Evolutionary conservation across 2,113 vertebrate species (phyloP).

Genomic region (Hyperoodon ampullatus): DNA sequence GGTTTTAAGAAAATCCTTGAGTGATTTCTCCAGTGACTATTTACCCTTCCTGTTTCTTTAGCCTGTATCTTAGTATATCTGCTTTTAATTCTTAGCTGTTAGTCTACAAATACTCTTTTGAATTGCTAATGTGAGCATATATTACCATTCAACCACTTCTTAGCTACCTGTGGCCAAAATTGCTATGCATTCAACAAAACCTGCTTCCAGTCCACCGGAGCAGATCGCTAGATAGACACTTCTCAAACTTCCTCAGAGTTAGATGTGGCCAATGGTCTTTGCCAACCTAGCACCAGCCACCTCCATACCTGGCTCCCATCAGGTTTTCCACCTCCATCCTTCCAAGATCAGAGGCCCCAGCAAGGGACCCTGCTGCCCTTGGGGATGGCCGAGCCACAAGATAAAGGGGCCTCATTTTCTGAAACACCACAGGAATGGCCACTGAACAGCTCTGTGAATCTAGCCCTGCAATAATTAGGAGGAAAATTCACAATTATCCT

Average conservation of each 20-base stretch:
- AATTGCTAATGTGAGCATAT: background rate
- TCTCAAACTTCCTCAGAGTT: background rate
- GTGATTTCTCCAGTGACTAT: background rate
- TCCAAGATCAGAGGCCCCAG: background rate
- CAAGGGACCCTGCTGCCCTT: background rate
- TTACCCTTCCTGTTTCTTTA: background rate
- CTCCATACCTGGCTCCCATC: background rate
- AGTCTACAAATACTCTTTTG: background rate
- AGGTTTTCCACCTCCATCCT: background rate
- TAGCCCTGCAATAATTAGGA: background rate
- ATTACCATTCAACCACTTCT: background rate
- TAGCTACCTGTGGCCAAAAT: background rate
- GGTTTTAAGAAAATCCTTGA: background rate
- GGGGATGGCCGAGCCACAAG: background rate
- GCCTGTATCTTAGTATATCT: background rate
- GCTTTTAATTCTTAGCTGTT: background rate
- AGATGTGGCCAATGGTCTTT: background rate
- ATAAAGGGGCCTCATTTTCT: accelerated
- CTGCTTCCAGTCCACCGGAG: background rate
- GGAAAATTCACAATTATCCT: accelerated
- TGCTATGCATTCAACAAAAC: background rate
- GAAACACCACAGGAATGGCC: accelerated
- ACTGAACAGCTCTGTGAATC: background rate
- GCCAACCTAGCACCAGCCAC: background rate
- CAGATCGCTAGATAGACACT: background rate